Conservation (phyloP, 2,113 vertebrate genomes). For the Baryphthengus martii region DNA sequence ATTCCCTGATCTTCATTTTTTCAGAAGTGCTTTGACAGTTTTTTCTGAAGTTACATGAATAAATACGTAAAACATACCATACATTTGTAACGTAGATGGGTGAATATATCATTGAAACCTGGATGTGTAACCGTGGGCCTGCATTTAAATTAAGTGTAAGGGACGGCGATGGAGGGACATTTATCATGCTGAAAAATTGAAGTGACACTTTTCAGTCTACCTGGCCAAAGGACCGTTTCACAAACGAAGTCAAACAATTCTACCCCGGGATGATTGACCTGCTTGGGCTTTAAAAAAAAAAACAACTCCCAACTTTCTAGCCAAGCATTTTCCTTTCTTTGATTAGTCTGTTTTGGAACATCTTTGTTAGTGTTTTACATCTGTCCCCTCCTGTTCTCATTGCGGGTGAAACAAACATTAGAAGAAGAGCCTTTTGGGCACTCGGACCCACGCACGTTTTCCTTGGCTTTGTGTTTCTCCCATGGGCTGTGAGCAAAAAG, state of each 20-base stretch:
- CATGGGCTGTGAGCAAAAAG: accelerated
- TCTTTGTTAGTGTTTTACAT: neutral
- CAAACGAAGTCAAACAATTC: neutral
- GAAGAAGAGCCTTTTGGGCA: neutral
- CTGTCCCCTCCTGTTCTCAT: neutral
- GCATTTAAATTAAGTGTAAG: neutral
- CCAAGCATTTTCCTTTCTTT: neutral
- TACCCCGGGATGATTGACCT: neutral
- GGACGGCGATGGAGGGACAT: neutral
- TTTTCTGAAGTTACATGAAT: neutral
- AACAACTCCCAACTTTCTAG: neutral
- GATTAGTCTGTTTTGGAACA: neutral
- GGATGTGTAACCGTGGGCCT: neutral
- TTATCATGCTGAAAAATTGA: neutral
- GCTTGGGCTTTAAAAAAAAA: neutral
- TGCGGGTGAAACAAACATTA: neutral
- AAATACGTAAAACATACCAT: neutral
- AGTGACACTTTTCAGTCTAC: neutral
- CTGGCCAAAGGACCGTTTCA: neutral
- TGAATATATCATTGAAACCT: neutral
- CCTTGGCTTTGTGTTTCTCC: neutral
- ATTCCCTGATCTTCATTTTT: neutral
- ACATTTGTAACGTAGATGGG: neutral
- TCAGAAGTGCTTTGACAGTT: neutral
- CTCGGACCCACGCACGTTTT: neutral